Evolutionary conservation across 2,888 invertebrate species (phyloP), one percentile per base, ranked within the genome.

Genomic region (Acronicta alni): DNA sequence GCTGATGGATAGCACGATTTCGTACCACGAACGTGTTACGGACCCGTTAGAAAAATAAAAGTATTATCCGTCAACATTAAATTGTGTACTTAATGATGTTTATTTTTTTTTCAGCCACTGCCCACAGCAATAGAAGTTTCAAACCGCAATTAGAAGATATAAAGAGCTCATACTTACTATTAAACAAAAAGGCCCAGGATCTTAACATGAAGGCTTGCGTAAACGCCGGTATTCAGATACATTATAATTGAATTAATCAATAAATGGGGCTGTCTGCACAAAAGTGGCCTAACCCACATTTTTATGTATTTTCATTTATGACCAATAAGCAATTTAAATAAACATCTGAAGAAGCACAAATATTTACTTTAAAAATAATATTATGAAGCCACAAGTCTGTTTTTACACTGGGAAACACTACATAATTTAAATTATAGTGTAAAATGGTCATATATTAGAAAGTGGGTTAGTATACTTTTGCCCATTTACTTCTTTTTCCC

Each of bases 101-200:
- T 14, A 10, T 20, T 3, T 42, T 59, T 44, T 69, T 87, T 87
- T 53, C 80, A 91, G 91, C 80, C 37, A 58, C 67, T 10, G 76
- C 72, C 48, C 78, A 54, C 57, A 48, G 57, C 42, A 81, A 67
- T 16, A 79, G 68, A 81, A 82, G 77, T 67, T 93, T 87, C 61
- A 91, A 87, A 59, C 92, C 93, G 0, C 87, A 89, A 65, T 74
- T 92, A 41, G 91, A 92, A 77, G 92, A 93, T 41, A 92, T 93
- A 57, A 86, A 91, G 72, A 92, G 92, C 72, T 93, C 93, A 39
- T 85, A 79, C 73, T 70, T 91, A 53, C 72, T 93, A 47, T 56
- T 92, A 53, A 87, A 87, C 62, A 80, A 80, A 79, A 48, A 70
- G 66, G 54, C 30, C 39, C 56, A 58, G 49, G 54, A 67, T 12